Evolutionary conservation across 2,888 invertebrate genomes (phyloP), one percentile per base, ranked within the genome.

Genomic region (Platycheirus rosarum): DNA sequence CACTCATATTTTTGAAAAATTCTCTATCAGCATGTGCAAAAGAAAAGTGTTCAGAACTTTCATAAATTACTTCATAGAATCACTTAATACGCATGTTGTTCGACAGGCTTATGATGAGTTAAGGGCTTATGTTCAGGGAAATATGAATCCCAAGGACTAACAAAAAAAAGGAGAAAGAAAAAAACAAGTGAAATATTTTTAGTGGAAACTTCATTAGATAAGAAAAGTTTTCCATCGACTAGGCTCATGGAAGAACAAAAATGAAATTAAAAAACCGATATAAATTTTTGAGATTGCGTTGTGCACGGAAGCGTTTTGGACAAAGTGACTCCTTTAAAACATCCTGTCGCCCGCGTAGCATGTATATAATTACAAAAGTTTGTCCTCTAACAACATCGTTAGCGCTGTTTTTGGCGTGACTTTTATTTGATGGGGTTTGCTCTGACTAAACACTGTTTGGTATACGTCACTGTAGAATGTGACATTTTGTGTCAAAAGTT

Each of bases 351-450:
- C n/a, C 74, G 74, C 71, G 69, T 75, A 63, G 62, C 70, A 75
- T 70, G 66, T 66, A 80, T 65, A 80, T 75, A 80, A 80, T 80
- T 80, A 80, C 70, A 49, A 80, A 80, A 80, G 75, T 80, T 80
- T 80, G 70, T 62, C 80, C 60, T 57, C 55, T 70, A 80, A 80
- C 76, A 80, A 70, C 80, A 75, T 80, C 76, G 75, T 80, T 80
- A 75, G 80, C 75, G 63, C 57, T 80, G 80, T 48, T 70, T 71
- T 40, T 80, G 70, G 69, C 57, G 32, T 80, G 20, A 78, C 66
- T 78, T 77, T 66, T 60, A 65, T 65, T 44, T 46, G 78, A 69
- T 53, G 20, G 40, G n/a, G n/a, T n/a, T 46, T 62, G 42, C 62
- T 40, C 37, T 13, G 37, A 44, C 40, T 42, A 8, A 60, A 66